Percentiles rank a stretch among this genome's conserved stretches.
phyloP scores from a whole-genome alignment of 2,797 vertebrate genomes.

The Tamandua tetradactyla region DNA sequence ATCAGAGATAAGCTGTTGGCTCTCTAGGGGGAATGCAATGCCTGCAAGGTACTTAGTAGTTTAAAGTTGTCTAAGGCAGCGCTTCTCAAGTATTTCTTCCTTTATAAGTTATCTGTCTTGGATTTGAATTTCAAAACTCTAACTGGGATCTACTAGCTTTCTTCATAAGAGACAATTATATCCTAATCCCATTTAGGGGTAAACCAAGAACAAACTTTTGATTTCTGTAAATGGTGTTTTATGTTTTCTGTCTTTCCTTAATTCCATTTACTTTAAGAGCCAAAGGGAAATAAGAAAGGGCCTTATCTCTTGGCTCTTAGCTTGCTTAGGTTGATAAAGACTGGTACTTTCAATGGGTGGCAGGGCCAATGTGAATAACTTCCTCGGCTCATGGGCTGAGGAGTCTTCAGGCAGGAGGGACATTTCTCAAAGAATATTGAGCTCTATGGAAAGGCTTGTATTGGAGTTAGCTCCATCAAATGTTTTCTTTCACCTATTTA shows the following conservation, averaged over 20 bases:
- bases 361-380: not conserved
- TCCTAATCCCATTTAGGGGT: not conserved
- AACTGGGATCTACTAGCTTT: constrained; percentile 14
- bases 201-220: constrained; percentile 1
- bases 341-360: not conserved
- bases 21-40: not conserved
- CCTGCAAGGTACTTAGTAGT: not conserved
- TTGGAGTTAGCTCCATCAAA: not conserved
- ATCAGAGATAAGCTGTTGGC: not conserved
- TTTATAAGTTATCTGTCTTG: not conserved
- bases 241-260: not conserved
- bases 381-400: not conserved
- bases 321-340: not conserved
- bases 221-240: not conserved
- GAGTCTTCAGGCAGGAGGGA: not conserved
- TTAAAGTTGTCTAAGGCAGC: not conserved
- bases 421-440: not conserved
- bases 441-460: not conserved
- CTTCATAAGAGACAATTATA: not conserved
- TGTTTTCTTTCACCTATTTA: not conserved
- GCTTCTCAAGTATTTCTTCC: not conserved
- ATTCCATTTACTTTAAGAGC: not conserved
- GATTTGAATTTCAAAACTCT: constrained; percentile 6
- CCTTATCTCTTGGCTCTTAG: not conserved
- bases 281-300: not conserved